A percentile compares a stretch with the other conserved stretches of the same genome.
phyloP scores from a whole-genome alignment of 1,140 invertebrate genomes.

The Sycophila sp. region DNA sequence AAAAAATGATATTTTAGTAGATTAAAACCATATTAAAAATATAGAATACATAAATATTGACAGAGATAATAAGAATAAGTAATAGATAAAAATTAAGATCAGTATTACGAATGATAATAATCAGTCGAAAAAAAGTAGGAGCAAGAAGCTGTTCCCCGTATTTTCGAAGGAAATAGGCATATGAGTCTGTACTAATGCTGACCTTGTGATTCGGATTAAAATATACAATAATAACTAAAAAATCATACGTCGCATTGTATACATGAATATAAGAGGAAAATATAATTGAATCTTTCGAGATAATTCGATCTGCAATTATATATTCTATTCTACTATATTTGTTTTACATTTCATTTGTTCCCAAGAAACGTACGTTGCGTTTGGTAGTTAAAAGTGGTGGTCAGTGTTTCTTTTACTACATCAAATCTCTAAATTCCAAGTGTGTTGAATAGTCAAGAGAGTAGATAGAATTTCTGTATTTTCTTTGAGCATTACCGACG shows the following conservation, averaged over 20 bases:
- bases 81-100: neutral
- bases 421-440: neutral
- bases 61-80: neutral
- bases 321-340: neutral
- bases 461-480: no score
- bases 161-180: no score
- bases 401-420: constrained; percentile 7
- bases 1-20: no score
- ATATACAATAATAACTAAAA: no score
- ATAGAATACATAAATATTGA: neutral
- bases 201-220: constrained; percentile 33
- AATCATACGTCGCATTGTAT: no score
- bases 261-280: no score
- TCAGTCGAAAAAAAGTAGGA: no score
- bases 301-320: no score
- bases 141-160: neutral
- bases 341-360: neutral
- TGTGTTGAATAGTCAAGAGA: neutral
- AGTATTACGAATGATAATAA: no score
- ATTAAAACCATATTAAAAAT: neutral
- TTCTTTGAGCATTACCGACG: no score
- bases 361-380: no score
- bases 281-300: no score
- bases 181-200: constrained; percentile 31
- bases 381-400: constrained; percentile 38